These are phyloP conservation scores for Petromus typicus DNA, from an alignment of 2,113 vertebrate species.

Conservation along the genomic window DNA sequence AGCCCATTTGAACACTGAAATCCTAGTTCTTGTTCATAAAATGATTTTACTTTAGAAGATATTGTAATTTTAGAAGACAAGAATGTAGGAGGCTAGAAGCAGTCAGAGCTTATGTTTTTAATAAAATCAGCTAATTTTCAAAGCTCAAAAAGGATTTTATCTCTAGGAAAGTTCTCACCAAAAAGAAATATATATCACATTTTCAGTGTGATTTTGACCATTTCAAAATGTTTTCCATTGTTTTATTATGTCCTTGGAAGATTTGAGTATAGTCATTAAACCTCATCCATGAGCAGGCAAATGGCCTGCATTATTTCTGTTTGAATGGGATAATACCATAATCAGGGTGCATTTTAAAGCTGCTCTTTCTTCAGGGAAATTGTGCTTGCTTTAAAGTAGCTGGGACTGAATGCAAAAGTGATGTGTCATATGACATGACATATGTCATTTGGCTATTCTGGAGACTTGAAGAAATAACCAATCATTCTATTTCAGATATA, in stretches of 20 bases:
- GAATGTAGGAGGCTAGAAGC: not conserved
- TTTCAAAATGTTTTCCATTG: conserved; percentile 65
- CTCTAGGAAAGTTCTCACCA: conserved; percentile 27
- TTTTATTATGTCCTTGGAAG: conserved; percentile 58
- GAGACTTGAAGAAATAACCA: conserved; percentile 50
- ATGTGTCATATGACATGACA: not conserved
- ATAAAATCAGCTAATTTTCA: conserved; percentile 54
- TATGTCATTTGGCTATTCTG: not conserved
- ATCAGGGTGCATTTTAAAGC: conserved; percentile 49
- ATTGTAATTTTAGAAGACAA: conserved; percentile 31
- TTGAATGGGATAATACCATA: conserved; percentile 71
- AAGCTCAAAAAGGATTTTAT: conserved; percentile 40
- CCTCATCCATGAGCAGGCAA: conserved; percentile 58
- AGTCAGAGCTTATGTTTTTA: conserved; percentile 11
- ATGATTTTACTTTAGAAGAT: not conserved
- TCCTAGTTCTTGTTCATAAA: not conserved
- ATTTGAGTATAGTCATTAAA: conserved; percentile 67
- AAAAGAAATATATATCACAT: not conserved
- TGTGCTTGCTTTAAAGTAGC: conserved; percentile 46
- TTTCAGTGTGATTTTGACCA: conserved; percentile 32
- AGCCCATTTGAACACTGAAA: conserved; percentile 44
- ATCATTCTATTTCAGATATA: conserved; percentile 30
- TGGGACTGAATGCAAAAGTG: conserved; percentile 48
- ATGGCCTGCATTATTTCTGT: conserved; percentile 66
- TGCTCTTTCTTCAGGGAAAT: conserved; percentile 47